Evolutionary conservation across 35 echinoderm and acorn worm genomes (phyloP), one percentile per base, ranked within the genome.

Genomic region (Ophioderma brevispina): DNA sequence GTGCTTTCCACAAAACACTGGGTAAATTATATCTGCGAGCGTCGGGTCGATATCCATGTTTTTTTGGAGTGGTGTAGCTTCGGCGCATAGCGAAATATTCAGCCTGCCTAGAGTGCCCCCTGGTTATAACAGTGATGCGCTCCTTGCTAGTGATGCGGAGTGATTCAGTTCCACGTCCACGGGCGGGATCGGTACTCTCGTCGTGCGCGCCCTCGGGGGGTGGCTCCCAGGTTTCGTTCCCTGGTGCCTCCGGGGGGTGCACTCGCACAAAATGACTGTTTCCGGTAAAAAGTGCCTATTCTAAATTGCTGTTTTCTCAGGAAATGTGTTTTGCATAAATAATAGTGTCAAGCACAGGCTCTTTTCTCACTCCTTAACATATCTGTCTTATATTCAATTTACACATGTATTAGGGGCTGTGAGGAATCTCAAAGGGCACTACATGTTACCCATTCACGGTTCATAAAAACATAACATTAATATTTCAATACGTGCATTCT

Each of bases 261-360:
- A 70, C 28, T 70, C 28, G 59, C 59, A 70, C 59, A 70, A 70
- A 70, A 70, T 70, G 59, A 70, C 41, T 46, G 41, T 46, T 46
- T 46, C 41, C 41, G 41, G 41, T 46, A 46, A 46, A 46, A 70
- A 30, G 59, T 70, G 59, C 28, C 59, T 70, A 8, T 25, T 70
- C 21, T 70, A 30, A 30, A 70, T 25, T 70, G 59, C 59, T 70
- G 59, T 70, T 70, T 70, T 18, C 4, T 15, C 28, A 25, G 59
- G 59, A 70, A 70, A 70, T 70, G 59, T 70, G 28, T 70, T 70
- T 70, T 18, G 59, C 59, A 70, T 70, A 30, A 70, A 70, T 70
- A 70, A 70, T 30, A 70, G 15, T 70, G 28, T 70, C 59, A 70
- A 30, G 59, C 28, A 18, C 4, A 25, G 10, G 59, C n/a, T 2